phyloP scores from a whole-genome alignment of 2,113 vertebrate species.

The Camelus dromedarius region DNA sequence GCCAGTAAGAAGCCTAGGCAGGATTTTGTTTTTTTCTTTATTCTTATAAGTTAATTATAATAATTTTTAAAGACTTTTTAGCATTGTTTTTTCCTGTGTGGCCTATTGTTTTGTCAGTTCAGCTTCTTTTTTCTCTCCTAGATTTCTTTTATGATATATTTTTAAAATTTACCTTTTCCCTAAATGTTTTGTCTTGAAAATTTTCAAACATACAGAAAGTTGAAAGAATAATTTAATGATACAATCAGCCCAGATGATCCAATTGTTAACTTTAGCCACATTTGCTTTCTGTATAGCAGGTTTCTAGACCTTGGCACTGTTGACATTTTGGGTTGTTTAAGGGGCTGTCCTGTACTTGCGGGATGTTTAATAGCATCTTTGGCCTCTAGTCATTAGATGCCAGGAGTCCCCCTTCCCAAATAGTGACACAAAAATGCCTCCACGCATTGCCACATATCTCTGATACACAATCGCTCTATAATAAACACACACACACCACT shows the following conservation, averaged over 20 bases:
- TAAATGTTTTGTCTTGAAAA: constrained; percentile 25
- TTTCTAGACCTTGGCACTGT: not conserved
- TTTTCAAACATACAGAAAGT: not conserved
- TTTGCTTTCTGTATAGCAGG: not conserved
- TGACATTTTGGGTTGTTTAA: not conserved
- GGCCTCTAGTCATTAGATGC: not conserved
- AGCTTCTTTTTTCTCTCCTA: not conserved
- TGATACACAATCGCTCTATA: not conserved
- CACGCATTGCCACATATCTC: not conserved
- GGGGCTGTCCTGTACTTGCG: not conserved
- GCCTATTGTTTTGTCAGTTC: not conserved
- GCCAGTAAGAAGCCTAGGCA: not conserved
- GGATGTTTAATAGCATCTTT: not conserved
- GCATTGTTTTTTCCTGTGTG: not conserved
- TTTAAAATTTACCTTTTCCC: not conserved
- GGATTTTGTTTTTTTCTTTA: not conserved
- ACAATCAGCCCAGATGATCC: not conserved
- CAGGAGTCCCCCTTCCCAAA: not conserved
- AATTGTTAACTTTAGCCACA: not conserved
- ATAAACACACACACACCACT: not conserved
- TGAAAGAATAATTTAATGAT: not conserved
- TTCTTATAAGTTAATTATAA: not conserved
- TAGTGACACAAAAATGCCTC: not conserved
- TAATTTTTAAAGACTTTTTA: not conserved
- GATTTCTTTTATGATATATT: not conserved